A percentile compares a stretch with the other conserved stretches of the same genome.
Evolutionary conservation across 2,888 invertebrate species (phyloP).

Genomic region (Suillia variegata): DNA sequence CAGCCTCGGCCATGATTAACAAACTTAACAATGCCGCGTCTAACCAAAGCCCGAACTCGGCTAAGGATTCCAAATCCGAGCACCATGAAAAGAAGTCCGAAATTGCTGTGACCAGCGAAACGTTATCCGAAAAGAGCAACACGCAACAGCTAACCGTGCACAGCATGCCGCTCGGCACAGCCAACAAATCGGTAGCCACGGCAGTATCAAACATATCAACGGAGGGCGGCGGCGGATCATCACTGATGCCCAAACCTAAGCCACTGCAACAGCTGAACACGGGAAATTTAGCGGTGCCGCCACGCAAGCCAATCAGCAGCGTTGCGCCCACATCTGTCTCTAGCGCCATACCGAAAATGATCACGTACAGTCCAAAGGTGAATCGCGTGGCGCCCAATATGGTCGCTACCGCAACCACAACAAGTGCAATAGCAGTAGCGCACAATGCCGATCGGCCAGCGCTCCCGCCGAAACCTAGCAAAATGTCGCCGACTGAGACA

Average conservation of each 20-base stretch:
- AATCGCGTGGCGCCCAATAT: slow-evolving; percentile 62
- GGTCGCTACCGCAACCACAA: slow-evolving; percentile 40
- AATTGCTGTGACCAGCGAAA: slow-evolving; percentile 53
- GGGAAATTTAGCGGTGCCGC: slow-evolving; percentile 57
- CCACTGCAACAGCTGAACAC: slow-evolving; percentile 51
- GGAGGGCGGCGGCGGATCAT: neutral
- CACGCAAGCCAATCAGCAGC: slow-evolving; percentile 84
- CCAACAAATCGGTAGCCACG: slow-evolving; percentile 58
- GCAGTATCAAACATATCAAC: slow-evolving; percentile 43
- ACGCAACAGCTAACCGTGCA: slow-evolving; percentile 64
- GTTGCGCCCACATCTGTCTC: slow-evolving; percentile 78
- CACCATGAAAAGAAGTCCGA: slow-evolving; percentile 41
- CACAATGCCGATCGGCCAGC: slow-evolving; percentile 68
- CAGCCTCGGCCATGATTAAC: slow-evolving; percentile 43
- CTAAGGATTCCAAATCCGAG: slow-evolving; percentile 18
- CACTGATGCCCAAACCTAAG: neutral
- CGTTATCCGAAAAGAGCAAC: slow-evolving; percentile 48
- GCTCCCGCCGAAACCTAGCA: slow-evolving; percentile 80
- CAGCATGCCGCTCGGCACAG: slow-evolving; percentile 63
- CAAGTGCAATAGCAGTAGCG: slow-evolving; percentile 24
- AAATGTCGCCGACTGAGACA: slow-evolving; percentile 59
- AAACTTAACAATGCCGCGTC: slow-evolving; percentile 43
- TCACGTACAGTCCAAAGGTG: slow-evolving; percentile 61
- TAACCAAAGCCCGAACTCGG: neutral
- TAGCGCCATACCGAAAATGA: slow-evolving; percentile 60